phyloP scores from a whole-genome alignment of 2,797 vertebrate species.

The Pitangus sulphuratus region DNA sequence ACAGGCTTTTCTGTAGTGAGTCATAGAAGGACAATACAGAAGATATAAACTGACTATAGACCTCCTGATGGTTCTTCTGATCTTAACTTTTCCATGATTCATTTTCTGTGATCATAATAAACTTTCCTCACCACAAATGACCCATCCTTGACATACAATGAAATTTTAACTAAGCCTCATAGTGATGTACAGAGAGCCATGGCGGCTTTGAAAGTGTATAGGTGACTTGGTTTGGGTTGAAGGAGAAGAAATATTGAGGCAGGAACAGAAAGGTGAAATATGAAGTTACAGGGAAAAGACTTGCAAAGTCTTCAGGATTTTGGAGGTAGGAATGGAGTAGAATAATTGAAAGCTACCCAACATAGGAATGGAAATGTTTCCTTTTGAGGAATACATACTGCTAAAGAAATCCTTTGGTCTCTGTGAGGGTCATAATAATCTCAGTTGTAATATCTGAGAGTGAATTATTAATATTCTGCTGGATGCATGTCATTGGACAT shows the following conservation, averaged over 20 bases:
- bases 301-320: not conserved
- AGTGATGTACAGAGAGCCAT: not conserved
- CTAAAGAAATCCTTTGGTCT: not conserved
- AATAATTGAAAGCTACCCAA: not conserved
- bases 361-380: not conserved
- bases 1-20: not conserved
- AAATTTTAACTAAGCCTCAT: not conserved
- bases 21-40: not conserved
- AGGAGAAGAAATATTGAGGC: not conserved
- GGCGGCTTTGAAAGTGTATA: not conserved
- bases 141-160: not conserved
- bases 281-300: not conserved
- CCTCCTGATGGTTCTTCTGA: not conserved
- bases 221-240: not conserved
- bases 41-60: not conserved
- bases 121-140: not conserved
- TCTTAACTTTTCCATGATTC: not conserved
- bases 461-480: not conserved
- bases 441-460: not conserved
- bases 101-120: not conserved
- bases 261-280: not conserved
- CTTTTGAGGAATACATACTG: not conserved
- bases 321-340: not conserved
- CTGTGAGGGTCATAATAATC: not conserved
- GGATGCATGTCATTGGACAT: not conserved